Base-by-base conservation (phyloP, 2,113 vertebrate species). In the Sphaerodactylus townsendi region DNA sequence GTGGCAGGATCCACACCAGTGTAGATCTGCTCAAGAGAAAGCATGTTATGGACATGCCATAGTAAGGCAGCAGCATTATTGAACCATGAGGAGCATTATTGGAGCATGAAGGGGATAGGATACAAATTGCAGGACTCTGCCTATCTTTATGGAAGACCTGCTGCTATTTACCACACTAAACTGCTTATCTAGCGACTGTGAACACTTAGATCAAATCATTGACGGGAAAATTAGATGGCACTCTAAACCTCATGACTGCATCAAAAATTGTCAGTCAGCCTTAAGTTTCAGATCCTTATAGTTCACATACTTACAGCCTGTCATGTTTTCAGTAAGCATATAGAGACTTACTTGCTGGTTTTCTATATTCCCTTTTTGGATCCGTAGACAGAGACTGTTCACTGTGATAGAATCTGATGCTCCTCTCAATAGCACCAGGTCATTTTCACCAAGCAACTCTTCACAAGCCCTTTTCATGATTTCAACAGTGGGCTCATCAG, bases 391-490 rank as follows among this genome's bases (percentile, higher is more conserved):
- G 72, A 94, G 1, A 0, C 72, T 88, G 59, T 79, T 78, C 0
- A 92, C 1, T 39, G 28, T 48, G 70, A 96, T 33, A 13, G 30
- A 53, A 37, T 11, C 0, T 41, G 13, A 1, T 5, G 2, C 41
- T 74, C 73, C 86, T 79, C 19, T 82, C 72, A n/a, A 53, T 85
- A 82, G 88, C 84, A 0, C 33, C 25, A 7, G 3, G 2, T 90
- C 83, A 9, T 33, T 90, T 1, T 0, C 1, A 1, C 65, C 79
- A 0, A 97, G 84, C 4, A 92, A 15, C 2, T 1, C 0, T 83
- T 59, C 78, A 85, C 97, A 96, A 17, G 97, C 95, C 14, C 4
- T 82, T 88, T 93, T 92, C 94, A 99, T 97, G 89, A 96, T 96
- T 44, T 1, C 41, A 30, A 98, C 97, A 0, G 97, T 92, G 4